These are phyloP conservation scores for Etia nguti DNA, from an alignment of 2,113 vertebrate genomes.

Conservation along the genomic window DNA sequence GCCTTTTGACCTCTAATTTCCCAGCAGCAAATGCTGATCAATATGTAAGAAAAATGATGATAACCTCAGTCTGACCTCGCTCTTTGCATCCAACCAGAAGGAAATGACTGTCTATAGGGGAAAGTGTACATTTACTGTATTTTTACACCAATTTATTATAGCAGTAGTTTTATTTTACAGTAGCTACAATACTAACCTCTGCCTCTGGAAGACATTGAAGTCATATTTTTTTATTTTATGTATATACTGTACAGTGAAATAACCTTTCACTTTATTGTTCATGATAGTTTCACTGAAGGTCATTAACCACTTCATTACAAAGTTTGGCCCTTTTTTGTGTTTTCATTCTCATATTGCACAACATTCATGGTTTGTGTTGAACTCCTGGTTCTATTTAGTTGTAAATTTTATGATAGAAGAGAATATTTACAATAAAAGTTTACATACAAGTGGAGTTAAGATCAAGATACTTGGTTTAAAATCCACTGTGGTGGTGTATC, in stretches of 20 bases:
- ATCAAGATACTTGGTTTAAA: neutral
- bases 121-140: neutral
- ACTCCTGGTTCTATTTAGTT: neutral
- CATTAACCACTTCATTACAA: neutral
- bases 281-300: neutral
- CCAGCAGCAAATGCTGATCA: constrained; percentile 48
- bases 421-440: neutral
- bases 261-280: neutral
- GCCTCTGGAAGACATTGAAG: neutral
- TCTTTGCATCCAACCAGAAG: neutral
- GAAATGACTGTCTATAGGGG: neutral
- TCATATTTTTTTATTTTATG: neutral
- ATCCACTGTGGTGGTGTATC: neutral
- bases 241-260: neutral
- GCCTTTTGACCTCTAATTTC: constrained; percentile 53
- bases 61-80: constrained; percentile 37
- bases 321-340: neutral
- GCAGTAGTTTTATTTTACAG: neutral
- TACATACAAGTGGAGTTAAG: neutral
- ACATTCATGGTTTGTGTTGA: neutral
- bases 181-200: neutral
- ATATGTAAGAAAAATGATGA: constrained; percentile 60
- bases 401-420: neutral
- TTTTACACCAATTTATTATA: neutral
- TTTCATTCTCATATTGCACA: neutral